Evolutionary conservation across 2,797 vertebrate genomes (phyloP).

Genomic region (Notoglanidium macrostoma): DNA sequence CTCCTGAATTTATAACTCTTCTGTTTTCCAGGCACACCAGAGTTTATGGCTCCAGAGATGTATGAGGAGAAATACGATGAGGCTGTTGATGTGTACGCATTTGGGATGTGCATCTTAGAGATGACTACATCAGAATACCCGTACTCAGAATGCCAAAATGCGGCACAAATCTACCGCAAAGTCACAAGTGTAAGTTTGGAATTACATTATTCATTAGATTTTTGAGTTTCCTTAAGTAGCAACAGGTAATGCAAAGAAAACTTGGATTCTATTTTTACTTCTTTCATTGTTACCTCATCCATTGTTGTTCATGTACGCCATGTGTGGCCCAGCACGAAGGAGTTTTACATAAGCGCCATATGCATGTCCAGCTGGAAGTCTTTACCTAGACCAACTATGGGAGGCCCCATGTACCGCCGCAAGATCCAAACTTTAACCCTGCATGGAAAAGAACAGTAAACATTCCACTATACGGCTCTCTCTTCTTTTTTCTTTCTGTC

Average conservation of each 20-base stretch:
- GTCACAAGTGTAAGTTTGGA: constrained; percentile 91
- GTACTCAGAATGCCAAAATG: constrained; percentile 87
- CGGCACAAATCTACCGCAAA: constrained; percentile 83
- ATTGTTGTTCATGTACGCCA: constrained; percentile 22
- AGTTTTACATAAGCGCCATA: constrained; percentile 34
- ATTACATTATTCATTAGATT: neutral
- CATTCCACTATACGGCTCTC: constrained; percentile 23
- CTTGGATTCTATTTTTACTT: neutral
- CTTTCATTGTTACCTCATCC: neutral
- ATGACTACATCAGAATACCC: constrained; percentile 98
- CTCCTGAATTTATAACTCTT: no score
- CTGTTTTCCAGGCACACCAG: constrained; percentile 86
- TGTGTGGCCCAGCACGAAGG: constrained; percentile 25
- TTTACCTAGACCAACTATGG: constrained; percentile 12
- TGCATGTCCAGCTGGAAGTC: constrained; percentile 30
- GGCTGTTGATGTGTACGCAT: constrained; percentile 95
- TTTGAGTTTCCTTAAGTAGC: neutral
- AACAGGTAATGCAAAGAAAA: neutral
- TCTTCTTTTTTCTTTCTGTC: constrained; percentile 10
- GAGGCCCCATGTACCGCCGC: neutral
- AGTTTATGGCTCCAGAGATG: constrained; percentile 87
- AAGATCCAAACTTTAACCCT: constrained; percentile 30
- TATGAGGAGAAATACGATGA: constrained; percentile 99
- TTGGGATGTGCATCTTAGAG: constrained; percentile 99
- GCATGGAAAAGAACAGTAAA: constrained; percentile 33